A percentile compares a stretch with the other conserved stretches of the same genome.
Evolutionary conservation across 1,140 invertebrate species (phyloP).

Genomic region (Drosophila carrolli): DNA sequence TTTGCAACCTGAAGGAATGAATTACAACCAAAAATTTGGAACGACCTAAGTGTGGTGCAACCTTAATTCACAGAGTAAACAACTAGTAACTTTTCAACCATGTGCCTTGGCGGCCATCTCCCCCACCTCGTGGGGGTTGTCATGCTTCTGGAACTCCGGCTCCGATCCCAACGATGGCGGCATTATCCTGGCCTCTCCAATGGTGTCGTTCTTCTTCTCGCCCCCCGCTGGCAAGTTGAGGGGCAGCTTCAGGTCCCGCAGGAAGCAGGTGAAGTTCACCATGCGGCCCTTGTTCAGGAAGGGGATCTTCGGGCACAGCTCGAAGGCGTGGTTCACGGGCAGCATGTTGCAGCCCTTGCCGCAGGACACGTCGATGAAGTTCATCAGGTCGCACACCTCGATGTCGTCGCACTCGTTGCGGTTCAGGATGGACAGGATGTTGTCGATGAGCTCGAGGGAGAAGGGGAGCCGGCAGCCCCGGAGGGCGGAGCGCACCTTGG

Average conservation of each 20-base stretch:
- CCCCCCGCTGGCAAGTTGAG: slow-evolving; percentile 34
- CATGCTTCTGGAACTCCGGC: neutral
- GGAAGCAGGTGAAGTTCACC: slow-evolving; percentile 71
- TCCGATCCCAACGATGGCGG: slow-evolving; percentile 22
- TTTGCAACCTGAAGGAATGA: neutral
- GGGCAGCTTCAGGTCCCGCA: slow-evolving; percentile 53
- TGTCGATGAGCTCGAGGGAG: slow-evolving; percentile 87
- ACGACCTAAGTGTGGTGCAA: neutral
- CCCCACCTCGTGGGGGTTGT: neutral
- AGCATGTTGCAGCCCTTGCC: slow-evolving; percentile 64
- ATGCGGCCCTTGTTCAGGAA: slow-evolving; percentile 66
- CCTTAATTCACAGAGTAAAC: no score
- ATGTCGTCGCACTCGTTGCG: slow-evolving; percentile 88
- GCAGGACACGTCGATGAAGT: slow-evolving; percentile 74
- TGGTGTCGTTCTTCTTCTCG: slow-evolving; percentile 4
- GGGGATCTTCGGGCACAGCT: slow-evolving; percentile 77
- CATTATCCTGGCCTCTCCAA: slow-evolving; percentile 42
- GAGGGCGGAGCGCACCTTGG: slow-evolving; percentile 87
- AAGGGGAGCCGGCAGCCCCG: slow-evolving; percentile 89
- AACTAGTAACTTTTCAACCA: no score
- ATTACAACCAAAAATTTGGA: slow-evolving; percentile 4
- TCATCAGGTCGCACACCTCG: slow-evolving; percentile 77
- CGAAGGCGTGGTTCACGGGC: slow-evolving; percentile 75
- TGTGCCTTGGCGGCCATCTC: no score
- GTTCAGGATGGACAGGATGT: slow-evolving; percentile 87